Conservation (phyloP, 2,113 vertebrate genomes). For the Seriola aureovittata region DNA sequence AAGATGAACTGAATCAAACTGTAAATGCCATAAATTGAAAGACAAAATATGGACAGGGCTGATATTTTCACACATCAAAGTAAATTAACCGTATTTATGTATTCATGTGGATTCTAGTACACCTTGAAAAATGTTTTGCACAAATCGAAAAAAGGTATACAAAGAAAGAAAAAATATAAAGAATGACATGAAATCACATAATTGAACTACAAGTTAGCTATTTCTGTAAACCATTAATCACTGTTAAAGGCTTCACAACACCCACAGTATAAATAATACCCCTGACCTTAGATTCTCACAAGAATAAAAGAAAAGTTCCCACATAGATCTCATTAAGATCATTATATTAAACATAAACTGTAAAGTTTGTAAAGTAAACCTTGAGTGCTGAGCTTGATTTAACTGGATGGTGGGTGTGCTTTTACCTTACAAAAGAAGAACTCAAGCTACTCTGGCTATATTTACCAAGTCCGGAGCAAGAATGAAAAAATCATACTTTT, state of each 20-base stretch:
- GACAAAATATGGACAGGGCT: too few species aligned
- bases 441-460: background rate
- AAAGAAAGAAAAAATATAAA: background rate
- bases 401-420: background rate
- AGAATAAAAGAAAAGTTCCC: constrained; percentile 28
- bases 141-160: too few species aligned
- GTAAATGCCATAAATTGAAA: too few species aligned
- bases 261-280: constrained; percentile 20
- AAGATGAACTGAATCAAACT: too few species aligned
- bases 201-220: constrained; percentile 24
- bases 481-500: constrained; percentile 1
- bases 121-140: too few species aligned
- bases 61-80: too few species aligned
- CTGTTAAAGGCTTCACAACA: constrained; percentile 21
- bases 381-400: constrained; percentile 4
- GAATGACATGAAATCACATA: background rate
- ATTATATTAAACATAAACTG: constrained; percentile 8
- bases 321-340: constrained; percentile 43
- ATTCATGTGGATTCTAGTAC: too few species aligned
- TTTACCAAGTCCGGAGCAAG: background rate
- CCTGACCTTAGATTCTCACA: constrained; percentile 29
- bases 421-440: background rate
- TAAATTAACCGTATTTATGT: too few species aligned
- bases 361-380: background rate
- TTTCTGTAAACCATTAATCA: constrained; percentile 41